Conservation (phyloP, 2,888 invertebrate species). For the Apodemia zela region DNA sequence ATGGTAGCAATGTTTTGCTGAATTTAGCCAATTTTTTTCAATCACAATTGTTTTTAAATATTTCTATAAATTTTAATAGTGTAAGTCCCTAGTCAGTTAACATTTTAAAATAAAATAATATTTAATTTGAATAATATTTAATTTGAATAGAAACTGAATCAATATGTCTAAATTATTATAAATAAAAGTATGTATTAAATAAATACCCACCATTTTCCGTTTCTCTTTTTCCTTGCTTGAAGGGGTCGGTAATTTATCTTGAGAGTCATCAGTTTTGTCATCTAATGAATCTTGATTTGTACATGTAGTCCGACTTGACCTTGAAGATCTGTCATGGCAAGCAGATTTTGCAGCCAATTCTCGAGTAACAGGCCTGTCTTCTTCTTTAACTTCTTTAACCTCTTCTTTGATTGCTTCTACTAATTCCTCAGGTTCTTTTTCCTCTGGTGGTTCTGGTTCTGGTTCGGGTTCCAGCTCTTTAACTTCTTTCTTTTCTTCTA, state of each 20-base stretch:
- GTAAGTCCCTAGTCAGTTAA: too few relatives aligned
- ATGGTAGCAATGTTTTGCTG: too few relatives aligned
- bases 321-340: constrained; percentile 66
- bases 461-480: constrained; percentile 17
- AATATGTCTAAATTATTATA: too few relatives aligned
- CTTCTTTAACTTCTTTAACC: constrained; percentile 45
- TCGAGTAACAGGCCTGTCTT: constrained; percentile 53
- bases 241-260: constrained; percentile 56
- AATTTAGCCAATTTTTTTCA: too few relatives aligned
- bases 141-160: too few relatives aligned
- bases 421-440: constrained; percentile 38
- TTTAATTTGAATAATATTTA: too few relatives aligned
- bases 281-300: constrained; percentile 69
- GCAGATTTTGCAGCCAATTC: constrained; percentile 65
- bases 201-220: constrained; percentile 72
- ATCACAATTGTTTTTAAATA: too few relatives aligned
- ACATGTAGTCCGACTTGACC: constrained; percentile 58
- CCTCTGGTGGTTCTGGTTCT: constrained; percentile 25
- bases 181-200: too few relatives aligned
- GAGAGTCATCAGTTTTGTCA: constrained; percentile 75
- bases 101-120: too few relatives aligned
- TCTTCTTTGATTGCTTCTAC: constrained; percentile 28
- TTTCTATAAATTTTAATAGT: too few relatives aligned
- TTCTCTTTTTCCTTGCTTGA: constrained; percentile 64
- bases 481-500: constrained; percentile 24